These are phyloP conservation scores for Minunthozetes semirufus DNA, from an alignment of 2,888 invertebrate genomes.

Conservation along the genomic window DNA sequence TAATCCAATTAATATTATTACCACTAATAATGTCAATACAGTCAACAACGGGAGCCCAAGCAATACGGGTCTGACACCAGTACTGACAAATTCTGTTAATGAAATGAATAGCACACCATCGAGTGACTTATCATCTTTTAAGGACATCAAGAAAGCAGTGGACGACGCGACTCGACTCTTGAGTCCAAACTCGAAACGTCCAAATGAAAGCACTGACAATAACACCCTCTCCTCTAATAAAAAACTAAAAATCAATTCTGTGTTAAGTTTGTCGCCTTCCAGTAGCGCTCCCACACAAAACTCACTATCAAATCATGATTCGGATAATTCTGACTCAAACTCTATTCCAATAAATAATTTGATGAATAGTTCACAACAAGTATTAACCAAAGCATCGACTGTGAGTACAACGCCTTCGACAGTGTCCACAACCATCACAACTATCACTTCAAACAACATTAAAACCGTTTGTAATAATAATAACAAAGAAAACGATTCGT, in stretches of 20 bases:
- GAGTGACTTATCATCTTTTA: conserved; percentile 31
- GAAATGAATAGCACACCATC: conserved; percentile 16
- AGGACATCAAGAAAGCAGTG: conserved; percentile 33
- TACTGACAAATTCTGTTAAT: background rate
- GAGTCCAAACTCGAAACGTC: too few species aligned
- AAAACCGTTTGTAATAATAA: conserved; percentile 25
- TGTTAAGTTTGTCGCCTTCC: background rate
- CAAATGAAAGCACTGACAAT: conserved; percentile 36
- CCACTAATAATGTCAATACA: background rate
- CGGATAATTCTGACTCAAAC: background rate
- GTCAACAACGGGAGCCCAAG: background rate
- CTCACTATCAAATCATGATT: conserved; percentile 7
- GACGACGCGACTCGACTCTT: conserved; percentile 34
- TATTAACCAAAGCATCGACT: conserved; percentile 24
- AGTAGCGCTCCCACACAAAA: background rate
- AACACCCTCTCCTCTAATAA: conserved; percentile 1
- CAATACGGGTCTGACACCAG: background rate
- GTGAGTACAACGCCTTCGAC: conserved; percentile 21
- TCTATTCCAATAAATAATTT: background rate
- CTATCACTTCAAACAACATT: conserved; percentile 30
- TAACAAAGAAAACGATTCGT: background rate
- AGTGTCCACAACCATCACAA: conserved; percentile 7
- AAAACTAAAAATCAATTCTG: conserved; percentile 15
- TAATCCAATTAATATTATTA: background rate
- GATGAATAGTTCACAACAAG: background rate